Evolutionary conservation across 2,888 invertebrate genomes (phyloP).

Genomic region (Dryadula phaetusa): DNA sequence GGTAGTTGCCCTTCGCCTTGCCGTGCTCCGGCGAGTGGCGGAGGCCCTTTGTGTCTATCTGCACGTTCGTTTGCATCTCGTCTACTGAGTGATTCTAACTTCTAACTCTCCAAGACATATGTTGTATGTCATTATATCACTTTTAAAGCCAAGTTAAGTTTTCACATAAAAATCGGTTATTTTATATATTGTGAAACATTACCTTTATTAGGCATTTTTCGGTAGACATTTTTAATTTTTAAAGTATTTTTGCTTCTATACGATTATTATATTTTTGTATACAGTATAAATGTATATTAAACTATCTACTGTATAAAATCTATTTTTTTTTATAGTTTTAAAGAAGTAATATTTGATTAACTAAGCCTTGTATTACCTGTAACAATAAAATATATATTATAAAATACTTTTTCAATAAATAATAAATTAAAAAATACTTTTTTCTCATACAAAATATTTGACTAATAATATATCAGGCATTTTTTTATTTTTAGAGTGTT

Average conservation of each 20-base stretch:
- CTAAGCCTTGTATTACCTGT: not conserved
- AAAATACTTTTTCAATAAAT: not conserved
- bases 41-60: slow-evolving; percentile 88
- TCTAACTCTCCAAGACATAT: not conserved
- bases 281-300: not conserved
- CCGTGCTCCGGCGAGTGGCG: slow-evolving; percentile 86
- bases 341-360: too few relatives aligned
- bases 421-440: too few relatives aligned
- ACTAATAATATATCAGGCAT: too few relatives aligned
- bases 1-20: slow-evolving; percentile 75
- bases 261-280: too few relatives aligned
- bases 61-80: slow-evolving; percentile 89
- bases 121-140: not conserved
- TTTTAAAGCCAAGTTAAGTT: not conserved
- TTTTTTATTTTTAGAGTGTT: too few relatives aligned
- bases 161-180: not conserved
- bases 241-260: too few relatives aligned
- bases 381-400: not conserved
- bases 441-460: too few relatives aligned
- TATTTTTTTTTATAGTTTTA: not conserved
- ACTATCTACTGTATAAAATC: not conserved
- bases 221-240: too few relatives aligned
- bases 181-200: too few relatives aligned
- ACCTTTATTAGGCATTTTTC: too few relatives aligned
- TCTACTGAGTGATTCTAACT: not conserved